Evolutionary conservation across 2,797 vertebrate genomes (phyloP), one percentile per base, ranked within the genome.

Genomic region (Pangasius djambal): DNA sequence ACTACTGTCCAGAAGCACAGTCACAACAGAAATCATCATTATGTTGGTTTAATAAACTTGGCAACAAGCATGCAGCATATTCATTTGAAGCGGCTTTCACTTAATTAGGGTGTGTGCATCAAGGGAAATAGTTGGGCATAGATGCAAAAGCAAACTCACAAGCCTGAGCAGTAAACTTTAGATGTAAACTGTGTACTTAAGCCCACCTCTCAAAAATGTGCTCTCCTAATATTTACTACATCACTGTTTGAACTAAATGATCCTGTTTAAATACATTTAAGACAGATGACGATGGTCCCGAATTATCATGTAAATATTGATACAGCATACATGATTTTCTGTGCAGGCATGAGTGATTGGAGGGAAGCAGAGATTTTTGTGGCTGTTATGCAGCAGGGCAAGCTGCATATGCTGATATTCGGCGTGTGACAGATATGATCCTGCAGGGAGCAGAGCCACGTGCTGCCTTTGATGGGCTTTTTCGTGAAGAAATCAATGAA

Each of bases 401-500:
- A 69, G 86, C 72, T 87, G 81, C 16, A 31, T 20, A 52, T 83
- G 86, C 89, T 84, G 81, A 87, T 87, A 85, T 88, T 77, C 31
- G 37, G 77, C 4, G 7, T 67, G 82, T 88, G 90, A 85, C 78
- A 89, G 81, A 78, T 75, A 77, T 4, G 6, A 59, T 59, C 86
- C 86, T 83, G 70, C 86, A 34, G 86, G 83, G 86, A 89, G 81
- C 82, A 59, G 18, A 85, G 63, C 63, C 89, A 81, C 9, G n/a
- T 57, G 69, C 28, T 83, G n/a, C 74, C 86, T 90, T 90, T 91
- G 69, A 92, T 90, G 90, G 87, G 61, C 88, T 90, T 91, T 92
- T 90, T 85, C 18, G 82, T 50, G 50, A 69, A 88, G 31, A 93
- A 92, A 92, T 93, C 92, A 87, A 92, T 90, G 59, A 48, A 50